Conservation (phyloP, 2,113 vertebrate genomes). For the Asarcornis scutulata region DNA sequence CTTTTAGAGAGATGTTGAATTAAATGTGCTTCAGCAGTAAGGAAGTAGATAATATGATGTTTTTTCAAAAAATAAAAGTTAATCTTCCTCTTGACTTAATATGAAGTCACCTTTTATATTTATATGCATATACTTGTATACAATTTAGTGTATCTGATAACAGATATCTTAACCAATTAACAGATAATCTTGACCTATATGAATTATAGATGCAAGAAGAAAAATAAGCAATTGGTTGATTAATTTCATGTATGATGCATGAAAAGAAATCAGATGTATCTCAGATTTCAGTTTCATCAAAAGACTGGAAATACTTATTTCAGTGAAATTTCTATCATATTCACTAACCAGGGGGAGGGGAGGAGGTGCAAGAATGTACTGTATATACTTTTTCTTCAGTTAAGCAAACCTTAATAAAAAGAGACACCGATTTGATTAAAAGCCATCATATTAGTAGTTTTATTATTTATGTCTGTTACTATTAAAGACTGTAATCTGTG, state of each 20-base stretch:
- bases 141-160: neutral
- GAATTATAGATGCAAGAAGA: neutral
- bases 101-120: neutral
- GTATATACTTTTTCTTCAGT: neutral
- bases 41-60: neutral
- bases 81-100: neutral
- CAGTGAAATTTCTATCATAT: neutral
- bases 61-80: neutral
- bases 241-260: neutral
- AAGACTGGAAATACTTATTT: neutral
- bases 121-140: neutral
- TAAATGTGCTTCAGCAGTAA: neutral
- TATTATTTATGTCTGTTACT: neutral
- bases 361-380: neutral
- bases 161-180: neutral
- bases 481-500: neutral
- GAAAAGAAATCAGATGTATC: neutral
- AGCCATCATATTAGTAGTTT: neutral
- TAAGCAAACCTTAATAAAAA: neutral
- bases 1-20: neutral
- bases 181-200: neutral
- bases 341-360: neutral
- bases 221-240: neutral
- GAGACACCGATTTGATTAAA: neutral
- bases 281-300: neutral